Evolutionary conservation across 2,888 invertebrate genomes (phyloP).

Genomic region (Drosophila rubida): DNA sequence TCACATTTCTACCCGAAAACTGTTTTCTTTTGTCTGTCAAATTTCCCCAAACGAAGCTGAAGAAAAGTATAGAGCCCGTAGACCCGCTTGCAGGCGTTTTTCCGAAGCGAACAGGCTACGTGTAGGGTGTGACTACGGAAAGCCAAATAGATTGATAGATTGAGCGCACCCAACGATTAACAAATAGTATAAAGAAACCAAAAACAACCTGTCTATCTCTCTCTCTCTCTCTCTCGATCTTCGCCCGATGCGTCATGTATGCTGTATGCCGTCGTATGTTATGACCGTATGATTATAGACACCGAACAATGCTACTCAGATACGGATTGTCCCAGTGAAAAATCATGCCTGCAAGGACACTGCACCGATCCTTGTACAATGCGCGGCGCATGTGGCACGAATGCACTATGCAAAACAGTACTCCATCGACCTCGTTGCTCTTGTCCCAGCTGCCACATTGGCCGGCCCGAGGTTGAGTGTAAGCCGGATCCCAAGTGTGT

Average conservation of each 20-base stretch:
- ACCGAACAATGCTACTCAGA: constrained; percentile 95
- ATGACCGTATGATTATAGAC: constrained; percentile 79
- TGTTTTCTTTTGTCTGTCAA: constrained; percentile 39
- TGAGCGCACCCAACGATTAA: constrained; percentile 78
- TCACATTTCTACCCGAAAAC: constrained; percentile 41
- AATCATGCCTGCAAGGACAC: constrained; percentile 95
- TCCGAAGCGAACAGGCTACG: constrained; percentile 28
- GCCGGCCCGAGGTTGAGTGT: constrained; percentile 92
- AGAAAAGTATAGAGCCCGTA: constrained; percentile 37
- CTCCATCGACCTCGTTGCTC: constrained; percentile 94
- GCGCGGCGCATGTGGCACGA: constrained; percentile 94
- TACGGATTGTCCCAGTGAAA: constrained; percentile 95
- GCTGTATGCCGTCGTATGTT: constrained; percentile 52
- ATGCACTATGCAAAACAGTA: constrained; percentile 94
- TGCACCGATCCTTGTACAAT: constrained; percentile 96
- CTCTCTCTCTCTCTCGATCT: constrained; percentile 71
- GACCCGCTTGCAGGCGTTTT: constrained; percentile 24
- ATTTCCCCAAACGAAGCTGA: constrained; percentile 16
- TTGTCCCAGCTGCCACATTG: constrained; percentile 94
- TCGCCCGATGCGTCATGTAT: constrained; percentile 47
- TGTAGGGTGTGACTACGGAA: constrained; percentile 43
- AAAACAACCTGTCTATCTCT: constrained; percentile 82
- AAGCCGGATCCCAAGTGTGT: constrained; percentile 92
- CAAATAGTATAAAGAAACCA: constrained; percentile 54
- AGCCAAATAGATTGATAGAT: constrained; percentile 51